Evolutionary conservation across 2,888 invertebrate species (phyloP).

Genomic region (Cheiracanthium punctorium): DNA sequence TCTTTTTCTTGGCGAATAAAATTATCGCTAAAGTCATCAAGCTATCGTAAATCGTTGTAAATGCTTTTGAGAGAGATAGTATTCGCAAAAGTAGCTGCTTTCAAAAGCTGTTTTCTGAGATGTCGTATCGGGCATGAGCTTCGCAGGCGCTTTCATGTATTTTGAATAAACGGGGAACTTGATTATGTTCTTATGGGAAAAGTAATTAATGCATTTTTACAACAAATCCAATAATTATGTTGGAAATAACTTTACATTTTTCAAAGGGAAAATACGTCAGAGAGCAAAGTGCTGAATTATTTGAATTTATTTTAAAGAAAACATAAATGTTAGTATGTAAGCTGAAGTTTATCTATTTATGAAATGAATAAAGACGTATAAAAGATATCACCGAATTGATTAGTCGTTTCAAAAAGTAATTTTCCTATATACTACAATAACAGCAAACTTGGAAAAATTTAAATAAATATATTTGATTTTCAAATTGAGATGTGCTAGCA

Average conservation of each 20-base stretch:
- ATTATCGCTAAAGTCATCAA: constrained; percentile 14
- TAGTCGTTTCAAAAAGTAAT: too few relatives aligned
- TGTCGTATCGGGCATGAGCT: neutral
- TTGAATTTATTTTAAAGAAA: too few relatives aligned
- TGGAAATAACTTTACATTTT: neutral
- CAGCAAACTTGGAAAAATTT: too few relatives aligned
- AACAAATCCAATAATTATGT: neutral
- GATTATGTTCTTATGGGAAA: neutral
- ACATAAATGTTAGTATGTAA: too few relatives aligned
- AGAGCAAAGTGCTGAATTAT: too few relatives aligned
- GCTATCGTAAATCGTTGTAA: constrained; percentile 7
- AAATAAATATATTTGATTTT: too few relatives aligned
- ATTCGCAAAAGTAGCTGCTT: neutral
- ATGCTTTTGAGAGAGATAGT: neutral
- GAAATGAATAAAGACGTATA: too few relatives aligned
- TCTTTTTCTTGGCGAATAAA: neutral
- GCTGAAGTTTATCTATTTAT: too few relatives aligned
- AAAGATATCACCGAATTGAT: too few relatives aligned
- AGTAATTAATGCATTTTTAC: constrained; percentile 4
- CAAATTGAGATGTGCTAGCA: too few relatives aligned
- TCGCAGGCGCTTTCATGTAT: neutral
- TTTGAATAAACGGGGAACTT: neutral
- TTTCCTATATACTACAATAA: too few relatives aligned
- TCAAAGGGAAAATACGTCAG: neutral
- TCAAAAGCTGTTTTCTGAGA: neutral